A percentile compares a stretch with the other conserved stretches of the same genome.
phyloP scores from a whole-genome alignment of 1,140 invertebrate genomes.

The Laupala kohalensis region DNA sequence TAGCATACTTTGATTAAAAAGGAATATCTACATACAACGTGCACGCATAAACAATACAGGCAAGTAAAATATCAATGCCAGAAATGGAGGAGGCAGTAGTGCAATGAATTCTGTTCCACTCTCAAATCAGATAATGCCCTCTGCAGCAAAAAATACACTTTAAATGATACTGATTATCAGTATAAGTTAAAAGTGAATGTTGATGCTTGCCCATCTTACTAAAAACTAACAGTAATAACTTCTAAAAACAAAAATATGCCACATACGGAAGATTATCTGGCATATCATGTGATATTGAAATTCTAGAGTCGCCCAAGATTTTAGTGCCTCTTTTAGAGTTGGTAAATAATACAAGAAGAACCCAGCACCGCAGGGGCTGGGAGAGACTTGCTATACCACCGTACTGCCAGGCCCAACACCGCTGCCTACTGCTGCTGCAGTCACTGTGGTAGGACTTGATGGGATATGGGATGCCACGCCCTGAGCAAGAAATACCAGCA shows the following conservation, averaged over 20 bases:
- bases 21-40: not conserved
- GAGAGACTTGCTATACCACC: slow-evolving; percentile 12
- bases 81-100: not conserved
- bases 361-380: slow-evolving; percentile 6
- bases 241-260: not conserved
- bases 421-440: slow-evolving; percentile 10
- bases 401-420: slow-evolving; percentile 8
- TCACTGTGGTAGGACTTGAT: slow-evolving; percentile 12
- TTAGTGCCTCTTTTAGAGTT: not conserved
- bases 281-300: not conserved
- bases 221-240: not conserved
- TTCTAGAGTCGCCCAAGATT: not conserved
- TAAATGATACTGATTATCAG: not conserved
- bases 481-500: not conserved
- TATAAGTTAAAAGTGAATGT: not conserved
- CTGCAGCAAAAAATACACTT: not conserved
- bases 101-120: not conserved
- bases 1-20: no score
- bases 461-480: slow-evolving; percentile 12
- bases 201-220: not conserved
- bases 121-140: not conserved
- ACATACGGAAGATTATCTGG: not conserved
- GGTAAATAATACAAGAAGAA: not conserved
- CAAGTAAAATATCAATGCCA: not conserved
- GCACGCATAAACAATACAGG: not conserved